Evolutionary conservation across 2,888 invertebrate species (phyloP).

Genomic region (Drosophila flavopinicola): DNA sequence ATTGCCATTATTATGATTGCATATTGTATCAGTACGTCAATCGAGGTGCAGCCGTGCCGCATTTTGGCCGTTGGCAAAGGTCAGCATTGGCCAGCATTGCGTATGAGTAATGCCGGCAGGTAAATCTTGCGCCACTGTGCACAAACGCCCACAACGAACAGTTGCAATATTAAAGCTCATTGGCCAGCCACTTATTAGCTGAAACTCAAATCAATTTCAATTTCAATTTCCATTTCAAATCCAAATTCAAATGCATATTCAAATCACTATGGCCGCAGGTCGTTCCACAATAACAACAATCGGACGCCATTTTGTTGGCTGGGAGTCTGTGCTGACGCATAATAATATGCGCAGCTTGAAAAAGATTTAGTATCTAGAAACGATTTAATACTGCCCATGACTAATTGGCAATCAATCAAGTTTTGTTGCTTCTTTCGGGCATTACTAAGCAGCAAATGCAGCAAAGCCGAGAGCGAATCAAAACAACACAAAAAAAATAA

Average conservation of each 20-base stretch:
- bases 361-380: slow-evolving; percentile 55
- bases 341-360: slow-evolving; percentile 27
- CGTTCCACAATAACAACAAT: slow-evolving; percentile 19
- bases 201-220: slow-evolving; percentile 14
- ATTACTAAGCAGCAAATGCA: slow-evolving; percentile 53
- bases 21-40: slow-evolving; percentile 44
- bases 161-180: slow-evolving; percentile 33
- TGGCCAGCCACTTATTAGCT: slow-evolving; percentile 26
- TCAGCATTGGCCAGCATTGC: slow-evolving; percentile 52
- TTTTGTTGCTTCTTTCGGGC: slow-evolving; percentile 47
- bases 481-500: slow-evolving; percentile 17
- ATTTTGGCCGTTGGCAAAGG: slow-evolving; percentile 53
- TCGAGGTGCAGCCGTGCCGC: slow-evolving; percentile 51
- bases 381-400: slow-evolving; percentile 60
- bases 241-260: slow-evolving; percentile 21
- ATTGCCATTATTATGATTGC: slow-evolving; percentile 38
- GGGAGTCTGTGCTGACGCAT: slow-evolving; percentile 44
- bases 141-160: slow-evolving; percentile 44
- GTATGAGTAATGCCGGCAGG: slow-evolving; percentile 56
- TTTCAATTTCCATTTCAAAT: slow-evolving; percentile 8
- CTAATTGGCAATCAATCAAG: slow-evolving; percentile 76
- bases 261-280: slow-evolving; percentile 49
- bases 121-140: slow-evolving; percentile 47
- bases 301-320: slow-evolving; percentile 34
- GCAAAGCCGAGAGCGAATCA: slow-evolving; percentile 2